Conservation (phyloP, 2,888 invertebrate genomes). For the Yponomeuta cagnagella region DNA sequence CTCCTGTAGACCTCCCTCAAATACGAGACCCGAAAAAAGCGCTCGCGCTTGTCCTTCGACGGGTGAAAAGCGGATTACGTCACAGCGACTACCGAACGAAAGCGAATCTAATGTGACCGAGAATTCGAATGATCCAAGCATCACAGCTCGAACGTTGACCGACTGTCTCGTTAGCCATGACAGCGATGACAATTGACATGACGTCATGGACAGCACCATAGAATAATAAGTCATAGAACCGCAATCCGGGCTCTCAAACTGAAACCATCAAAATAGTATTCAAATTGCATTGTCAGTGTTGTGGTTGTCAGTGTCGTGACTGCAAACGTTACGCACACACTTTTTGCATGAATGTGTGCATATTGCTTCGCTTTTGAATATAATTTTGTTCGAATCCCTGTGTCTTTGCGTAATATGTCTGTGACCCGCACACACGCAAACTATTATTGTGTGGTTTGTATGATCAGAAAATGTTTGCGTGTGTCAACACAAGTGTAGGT, state of each 20-base stretch:
- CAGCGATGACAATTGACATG: conserved; percentile 68
- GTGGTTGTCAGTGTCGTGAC: no score
- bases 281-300: no score
- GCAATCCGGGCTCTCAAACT: conserved; percentile 13
- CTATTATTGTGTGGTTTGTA: neutral
- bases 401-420: no score
- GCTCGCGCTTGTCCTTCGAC: conserved; percentile 48
- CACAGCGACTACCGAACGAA: conserved; percentile 24
- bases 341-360: no score
- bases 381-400: no score
- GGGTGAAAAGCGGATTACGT: conserved; percentile 31
- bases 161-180: conserved; percentile 64
- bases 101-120: conserved; percentile 6
- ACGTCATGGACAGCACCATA: conserved; percentile 48
- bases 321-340: no score
- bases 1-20: no score
- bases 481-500: conserved; percentile 39
- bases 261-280: no score
- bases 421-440: conserved; percentile 33
- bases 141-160: conserved; percentile 33
- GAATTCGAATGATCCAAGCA: neutral
- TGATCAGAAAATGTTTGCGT: conserved; percentile 47
- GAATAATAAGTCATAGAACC: conserved; percentile 5
- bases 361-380: no score
- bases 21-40: no score